Evolutionary conservation across 2,888 invertebrate genomes (phyloP).

Genomic region (Nematopogon swammerdamellus): DNA sequence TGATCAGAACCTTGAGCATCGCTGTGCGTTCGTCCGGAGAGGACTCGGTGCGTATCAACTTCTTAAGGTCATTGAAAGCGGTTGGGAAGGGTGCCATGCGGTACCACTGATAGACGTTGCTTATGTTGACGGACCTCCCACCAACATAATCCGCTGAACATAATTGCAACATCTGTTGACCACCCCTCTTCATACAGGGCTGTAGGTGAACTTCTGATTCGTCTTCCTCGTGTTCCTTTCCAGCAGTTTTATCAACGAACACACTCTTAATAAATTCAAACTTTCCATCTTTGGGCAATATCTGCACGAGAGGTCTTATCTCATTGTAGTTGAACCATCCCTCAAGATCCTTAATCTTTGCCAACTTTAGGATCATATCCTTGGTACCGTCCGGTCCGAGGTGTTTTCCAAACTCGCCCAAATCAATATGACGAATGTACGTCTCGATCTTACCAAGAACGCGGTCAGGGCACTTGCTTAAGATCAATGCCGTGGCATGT

Average conservation of each 20-base stretch:
- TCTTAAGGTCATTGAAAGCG: conserved; percentile 27
- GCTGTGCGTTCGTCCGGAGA: conserved; percentile 20
- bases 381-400: conserved; percentile 17
- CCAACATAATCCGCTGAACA: too few relatives aligned
- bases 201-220: too few relatives aligned
- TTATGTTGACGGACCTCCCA: too few relatives aligned
- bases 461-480: conserved; percentile 23
- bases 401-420: background rate
- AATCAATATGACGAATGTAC: background rate
- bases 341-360: conserved; percentile 6
- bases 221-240: too few relatives aligned
- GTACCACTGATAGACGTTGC: conserved; percentile 23
- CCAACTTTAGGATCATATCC: conserved; percentile 18
- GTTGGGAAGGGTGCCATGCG: conserved; percentile 25
- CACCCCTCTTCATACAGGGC: too few relatives aligned
- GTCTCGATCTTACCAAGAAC: conserved; percentile 15
- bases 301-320: conserved; percentile 21
- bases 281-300: conserved; percentile 23
- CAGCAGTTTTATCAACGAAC: conserved; percentile 22
- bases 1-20: conserved; percentile 23
- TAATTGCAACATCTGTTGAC: too few relatives aligned
- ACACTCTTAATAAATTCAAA: conserved; percentile 26
- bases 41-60: conserved; percentile 24
- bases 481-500: conserved; percentile 22
- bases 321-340: conserved; percentile 17